Percentiles rank a stretch among this genome's conserved stretches.
Conservation (phyloP, 2,113 vertebrate species). For the Hippocampus mohnikei region DNA sequence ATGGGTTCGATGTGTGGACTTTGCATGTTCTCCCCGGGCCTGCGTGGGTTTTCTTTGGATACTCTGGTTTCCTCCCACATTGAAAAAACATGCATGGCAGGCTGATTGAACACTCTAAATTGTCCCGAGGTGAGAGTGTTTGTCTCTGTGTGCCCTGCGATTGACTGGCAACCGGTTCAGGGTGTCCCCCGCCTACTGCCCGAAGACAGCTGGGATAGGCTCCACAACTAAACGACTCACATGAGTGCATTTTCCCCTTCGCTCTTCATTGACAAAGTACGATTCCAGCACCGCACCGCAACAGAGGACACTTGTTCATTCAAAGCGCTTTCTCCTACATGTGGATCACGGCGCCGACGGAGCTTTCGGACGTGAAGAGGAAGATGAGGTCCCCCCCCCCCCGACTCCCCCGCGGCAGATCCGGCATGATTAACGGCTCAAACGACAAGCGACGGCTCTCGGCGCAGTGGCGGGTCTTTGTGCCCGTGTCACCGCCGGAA, state of each 20-base stretch:
- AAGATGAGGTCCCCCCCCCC: constrained; percentile 16
- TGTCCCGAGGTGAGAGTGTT: too few relatives aligned
- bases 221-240: too few relatives aligned
- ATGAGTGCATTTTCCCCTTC: background rate
- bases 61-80: too few relatives aligned
- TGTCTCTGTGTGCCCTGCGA: too few relatives aligned
- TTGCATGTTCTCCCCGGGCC: too few relatives aligned
- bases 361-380: constrained; percentile 30
- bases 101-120: too few relatives aligned
- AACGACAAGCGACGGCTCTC: constrained; percentile 46
- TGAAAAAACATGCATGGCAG: too few relatives aligned
- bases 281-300: background rate
- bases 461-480: constrained; percentile 42
- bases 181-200: too few relatives aligned
- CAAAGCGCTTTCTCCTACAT: constrained; percentile 19
- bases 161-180: too few relatives aligned
- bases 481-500: constrained; percentile 41
- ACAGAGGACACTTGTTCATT: background rate
- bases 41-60: too few relatives aligned
- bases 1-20: too few relatives aligned
- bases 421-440: constrained; percentile 63
- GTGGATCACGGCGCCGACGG: constrained; percentile 49
- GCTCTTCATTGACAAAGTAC: background rate
- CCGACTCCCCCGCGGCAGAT: constrained; percentile 25
- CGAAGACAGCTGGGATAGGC: too few relatives aligned